Conservation (phyloP, 2,113 vertebrate genomes). For the Monopterus albus region DNA sequence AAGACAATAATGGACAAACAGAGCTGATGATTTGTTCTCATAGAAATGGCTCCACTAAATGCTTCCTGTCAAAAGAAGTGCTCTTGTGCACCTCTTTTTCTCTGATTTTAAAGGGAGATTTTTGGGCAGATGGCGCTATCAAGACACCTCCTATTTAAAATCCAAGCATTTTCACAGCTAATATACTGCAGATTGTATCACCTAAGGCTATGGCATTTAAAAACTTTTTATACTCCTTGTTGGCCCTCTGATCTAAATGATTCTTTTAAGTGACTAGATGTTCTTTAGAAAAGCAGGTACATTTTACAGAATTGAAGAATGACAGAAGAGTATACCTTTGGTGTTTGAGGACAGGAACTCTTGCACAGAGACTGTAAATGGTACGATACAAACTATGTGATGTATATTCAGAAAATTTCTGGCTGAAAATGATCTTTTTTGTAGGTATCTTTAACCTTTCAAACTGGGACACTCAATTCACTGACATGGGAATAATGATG, state of each 20-base stretch:
- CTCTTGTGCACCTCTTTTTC: constrained; percentile 29
- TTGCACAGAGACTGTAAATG: neutral
- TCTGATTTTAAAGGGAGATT: constrained; percentile 36
- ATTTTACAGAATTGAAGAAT: constrained; percentile 2
- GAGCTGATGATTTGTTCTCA: constrained; percentile 50
- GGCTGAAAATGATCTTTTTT: constrained; percentile 19
- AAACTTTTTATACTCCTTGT: constrained; percentile 19
- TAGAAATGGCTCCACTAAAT: constrained; percentile 48
- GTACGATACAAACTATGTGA: constrained; percentile 1
- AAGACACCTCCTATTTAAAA: constrained; percentile 34
- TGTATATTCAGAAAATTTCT: constrained; percentile 26
- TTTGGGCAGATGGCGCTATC: constrained; percentile 9
- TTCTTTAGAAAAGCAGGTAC: constrained; percentile 28
- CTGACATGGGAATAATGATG: constrained; percentile 46
- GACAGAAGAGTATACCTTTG: neutral
- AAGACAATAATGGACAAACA: constrained; percentile 70
- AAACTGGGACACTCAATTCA: constrained; percentile 42
- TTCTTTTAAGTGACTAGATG: constrained; percentile 45
- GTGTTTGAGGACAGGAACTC: neutral
- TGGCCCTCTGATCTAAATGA: constrained; percentile 43
- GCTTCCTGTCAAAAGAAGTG: constrained; percentile 65
- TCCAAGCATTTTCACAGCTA: constrained; percentile 30
- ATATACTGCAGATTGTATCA: constrained; percentile 13
- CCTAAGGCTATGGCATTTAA: constrained; percentile 36
- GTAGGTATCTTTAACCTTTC: constrained; percentile 55